Evolutionary conservation across 2,888 invertebrate genomes (phyloP), one percentile per base, ranked within the genome.

Genomic region (Polydesmus complanatus): DNA sequence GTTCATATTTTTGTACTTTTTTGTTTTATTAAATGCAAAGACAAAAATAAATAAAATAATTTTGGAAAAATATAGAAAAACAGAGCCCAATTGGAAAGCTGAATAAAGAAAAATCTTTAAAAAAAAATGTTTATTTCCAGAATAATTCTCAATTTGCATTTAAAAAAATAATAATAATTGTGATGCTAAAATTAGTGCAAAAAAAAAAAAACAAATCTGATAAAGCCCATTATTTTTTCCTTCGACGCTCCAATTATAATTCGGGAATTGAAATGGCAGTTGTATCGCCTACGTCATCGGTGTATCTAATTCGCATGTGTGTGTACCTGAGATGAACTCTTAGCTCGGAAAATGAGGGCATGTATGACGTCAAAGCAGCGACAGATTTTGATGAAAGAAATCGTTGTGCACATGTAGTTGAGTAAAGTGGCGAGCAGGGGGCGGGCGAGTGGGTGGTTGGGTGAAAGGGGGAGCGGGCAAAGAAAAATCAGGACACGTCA

Each of bases 371-470:
- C 51, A 51, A 21, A 19, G 19, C 19, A 14, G 51, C 51, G 51
- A 51, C 51, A 51, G 51, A 19, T 51, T 21, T 19, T 51, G 51
- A 51, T 51, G 51, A 21, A 51, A 19, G 51, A 51, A n/a, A 51
- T n/a, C n/a, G 51, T n/a, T 21, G 51, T 37, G 51, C 22, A 21
- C 19, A 3, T 3, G 5, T 51, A 3, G 51, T 14, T 19, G 51
- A 11, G 51, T 19, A 8, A 19, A n/a, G 11, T 14, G n/a, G 51
- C 11, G 51, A n/a, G 51, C 11, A n/a, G 51, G 51, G 19, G 51
- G 51, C n/a, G n/a, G n/a, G 51, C 11, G n/a, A 8, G 51, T 8
- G n/a, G 51, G 51, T 19, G 3, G n/a, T 19, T 3, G 5, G 5
- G 22, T 21, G 51, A n/a, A 8, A 11, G 51, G n/a, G 5, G 5